Percentiles rank a stretch among this genome's conserved stretches.
Conservation (phyloP, 92 coral and sea anemone species). For the Porites evermanni region DNA sequence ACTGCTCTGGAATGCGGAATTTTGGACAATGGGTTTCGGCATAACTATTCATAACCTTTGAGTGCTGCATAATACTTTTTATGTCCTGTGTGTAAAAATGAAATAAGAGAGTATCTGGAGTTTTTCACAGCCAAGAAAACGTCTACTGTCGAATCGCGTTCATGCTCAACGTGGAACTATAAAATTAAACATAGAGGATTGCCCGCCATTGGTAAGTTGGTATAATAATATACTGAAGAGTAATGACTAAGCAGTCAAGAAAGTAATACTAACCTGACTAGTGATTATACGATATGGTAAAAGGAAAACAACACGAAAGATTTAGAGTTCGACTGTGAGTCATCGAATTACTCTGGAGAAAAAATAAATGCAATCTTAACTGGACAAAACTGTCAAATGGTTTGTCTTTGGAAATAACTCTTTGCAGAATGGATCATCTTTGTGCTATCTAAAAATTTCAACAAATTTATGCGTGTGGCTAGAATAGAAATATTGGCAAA, state of each 20-base stretch:
- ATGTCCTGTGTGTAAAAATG: slow-evolving; percentile 4
- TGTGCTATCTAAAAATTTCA: not conserved
- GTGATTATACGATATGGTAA: not conserved
- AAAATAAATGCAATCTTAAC: not conserved
- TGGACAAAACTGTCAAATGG: not conserved
- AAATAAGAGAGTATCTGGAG: slow-evolving; percentile 2
- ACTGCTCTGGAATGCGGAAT: slow-evolving; percentile 44
- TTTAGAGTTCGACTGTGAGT: not conserved
- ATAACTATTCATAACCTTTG: slow-evolving; percentile 9
- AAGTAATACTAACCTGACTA: slow-evolving; percentile 9
- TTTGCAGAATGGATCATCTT: not conserved
- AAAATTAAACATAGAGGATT: not conserved
- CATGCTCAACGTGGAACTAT: not conserved
- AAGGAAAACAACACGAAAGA: not conserved
- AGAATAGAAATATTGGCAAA: not conserved
- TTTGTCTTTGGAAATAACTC: not conserved
- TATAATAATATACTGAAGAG: not conserved
- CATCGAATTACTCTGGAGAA: too few relatives aligned
- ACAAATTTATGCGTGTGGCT: not conserved
- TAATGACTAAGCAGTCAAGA: not conserved
- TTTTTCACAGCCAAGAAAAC: not conserved
- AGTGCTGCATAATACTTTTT: slow-evolving; percentile 13
- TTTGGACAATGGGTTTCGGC: slow-evolving; percentile 35
- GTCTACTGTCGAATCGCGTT: not conserved
- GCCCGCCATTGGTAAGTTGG: slow-evolving; percentile 24